A percentile compares a stretch with the other conserved stretches of the same genome.
Evolutionary conservation across 2,888 invertebrate species (phyloP).

Genomic region (Ctenicera cuprea): DNA sequence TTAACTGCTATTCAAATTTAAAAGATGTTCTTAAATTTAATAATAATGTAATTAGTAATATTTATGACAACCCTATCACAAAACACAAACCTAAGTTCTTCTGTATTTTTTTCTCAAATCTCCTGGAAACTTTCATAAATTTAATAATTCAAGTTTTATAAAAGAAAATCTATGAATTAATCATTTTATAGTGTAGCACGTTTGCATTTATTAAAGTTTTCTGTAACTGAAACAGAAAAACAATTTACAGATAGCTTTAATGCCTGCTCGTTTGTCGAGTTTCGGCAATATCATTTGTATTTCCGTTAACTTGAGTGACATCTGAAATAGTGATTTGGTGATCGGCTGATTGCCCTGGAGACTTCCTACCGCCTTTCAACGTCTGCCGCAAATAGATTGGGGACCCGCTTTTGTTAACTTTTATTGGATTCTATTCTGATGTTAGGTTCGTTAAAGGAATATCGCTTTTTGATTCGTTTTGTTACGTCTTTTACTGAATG

Average conservation of each 20-base stretch:
- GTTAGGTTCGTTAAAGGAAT: conserved; percentile 60
- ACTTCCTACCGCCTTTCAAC: conserved; percentile 60
- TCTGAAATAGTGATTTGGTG: conserved; percentile 64
- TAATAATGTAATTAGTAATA: too few relatives aligned
- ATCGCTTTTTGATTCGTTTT: conserved; percentile 56
- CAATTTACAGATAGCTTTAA: conserved; percentile 26
- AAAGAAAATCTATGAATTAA: too few relatives aligned
- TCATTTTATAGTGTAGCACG: not conserved
- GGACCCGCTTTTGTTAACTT: conserved; percentile 63
- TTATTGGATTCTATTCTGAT: conserved; percentile 64
- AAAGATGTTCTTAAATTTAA: too few relatives aligned
- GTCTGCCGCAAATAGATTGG: conserved; percentile 63
- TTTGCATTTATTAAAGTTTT: too few relatives aligned
- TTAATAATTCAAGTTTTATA: too few relatives aligned
- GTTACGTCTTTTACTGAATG: conserved; percentile 57
- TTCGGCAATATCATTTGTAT: conserved; percentile 60
- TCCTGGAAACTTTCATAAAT: too few relatives aligned
- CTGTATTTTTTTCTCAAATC: too few relatives aligned
- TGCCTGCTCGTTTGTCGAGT: conserved; percentile 51
- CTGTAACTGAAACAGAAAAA: not conserved
- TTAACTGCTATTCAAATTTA: too few relatives aligned
- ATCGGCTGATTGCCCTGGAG: conserved; percentile 62
- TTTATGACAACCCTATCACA: too few relatives aligned
- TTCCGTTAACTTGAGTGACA: conserved; percentile 61
- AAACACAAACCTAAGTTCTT: too few relatives aligned